phyloP scores from a whole-genome alignment of 2,113 vertebrate species.

The Chitala chitala region DNA sequence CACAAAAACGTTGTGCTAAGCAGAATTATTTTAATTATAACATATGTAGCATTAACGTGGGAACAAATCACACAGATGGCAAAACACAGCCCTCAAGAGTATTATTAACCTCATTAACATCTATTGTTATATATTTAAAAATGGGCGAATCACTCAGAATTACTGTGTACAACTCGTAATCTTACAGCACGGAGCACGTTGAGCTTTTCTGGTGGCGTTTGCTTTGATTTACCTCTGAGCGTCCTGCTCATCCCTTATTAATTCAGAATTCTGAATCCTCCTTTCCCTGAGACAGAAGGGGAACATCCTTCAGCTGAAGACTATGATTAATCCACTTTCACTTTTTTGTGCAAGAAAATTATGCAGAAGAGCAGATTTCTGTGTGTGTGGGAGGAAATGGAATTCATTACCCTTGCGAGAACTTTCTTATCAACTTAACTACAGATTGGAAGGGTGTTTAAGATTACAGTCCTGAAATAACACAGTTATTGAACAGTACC shows the following conservation, averaged over 20 bases:
- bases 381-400: not conserved
- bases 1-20: not conserved
- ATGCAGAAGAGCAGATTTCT: not conserved
- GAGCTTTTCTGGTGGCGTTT: not conserved
- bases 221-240: not conserved
- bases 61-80: not conserved
- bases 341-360: not conserved
- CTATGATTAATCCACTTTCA: not conserved
- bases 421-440: not conserved
- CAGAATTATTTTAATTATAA: not conserved
- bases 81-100: slow-evolving; percentile 1
- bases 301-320: not conserved
- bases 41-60: not conserved
- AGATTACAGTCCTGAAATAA: not conserved
- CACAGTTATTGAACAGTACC: no score
- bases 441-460: not conserved
- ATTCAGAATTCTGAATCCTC: not conserved
- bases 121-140: not conserved
- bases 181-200: not conserved
- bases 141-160: not conserved
- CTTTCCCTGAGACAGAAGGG: not conserved
- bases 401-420: slow-evolving; percentile 8
- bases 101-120: not conserved
- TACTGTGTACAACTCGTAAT: not conserved
- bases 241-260: not conserved